Percentiles rank a stretch among this genome's conserved stretches.
Evolutionary conservation across 2,797 vertebrate genomes (phyloP).

Genomic region (Danionella dracula): DNA sequence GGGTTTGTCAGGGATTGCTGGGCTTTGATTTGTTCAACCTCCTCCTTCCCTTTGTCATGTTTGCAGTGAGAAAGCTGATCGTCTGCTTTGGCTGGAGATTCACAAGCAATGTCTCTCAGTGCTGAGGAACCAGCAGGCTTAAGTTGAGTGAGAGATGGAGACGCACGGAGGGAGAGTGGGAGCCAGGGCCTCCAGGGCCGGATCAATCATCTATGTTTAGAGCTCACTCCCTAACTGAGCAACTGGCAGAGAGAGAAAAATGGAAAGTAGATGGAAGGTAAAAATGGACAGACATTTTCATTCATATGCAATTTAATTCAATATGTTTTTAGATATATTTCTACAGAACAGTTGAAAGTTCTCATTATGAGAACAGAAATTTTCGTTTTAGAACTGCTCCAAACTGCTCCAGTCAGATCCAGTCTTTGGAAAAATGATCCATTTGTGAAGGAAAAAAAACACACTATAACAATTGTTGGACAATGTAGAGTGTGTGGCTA

Average conservation of each 20-base stretch:
- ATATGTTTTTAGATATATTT: neutral
- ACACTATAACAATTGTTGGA: too few species aligned
- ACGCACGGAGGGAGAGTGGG: constrained; percentile 32
- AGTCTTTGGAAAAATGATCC: too few species aligned
- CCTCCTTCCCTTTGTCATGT: neutral
- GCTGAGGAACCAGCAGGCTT: constrained; percentile 20
- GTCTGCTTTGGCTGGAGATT: constrained; percentile 1
- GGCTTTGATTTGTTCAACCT: constrained; percentile 28
- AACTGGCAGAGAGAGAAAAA: constrained; percentile 10
- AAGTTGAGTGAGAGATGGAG: constrained; percentile 44
- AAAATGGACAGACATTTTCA: constrained; percentile 14
- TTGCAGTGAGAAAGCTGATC: neutral
- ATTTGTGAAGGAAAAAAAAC: too few species aligned
- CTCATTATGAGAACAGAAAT: too few species aligned
- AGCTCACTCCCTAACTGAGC: constrained; percentile 18
- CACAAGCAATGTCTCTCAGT: constrained; percentile 6
- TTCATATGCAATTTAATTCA: constrained; percentile 15
- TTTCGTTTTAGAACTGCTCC: too few species aligned
- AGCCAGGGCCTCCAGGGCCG: constrained; percentile 24
- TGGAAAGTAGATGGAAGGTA: constrained; percentile 14
- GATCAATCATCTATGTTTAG: constrained; percentile 39
- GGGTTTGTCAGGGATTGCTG: constrained; percentile 1
- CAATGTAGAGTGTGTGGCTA: too few species aligned
- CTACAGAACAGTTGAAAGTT: too few species aligned
- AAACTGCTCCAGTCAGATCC: too few species aligned